Evolutionary conservation across 2,797 vertebrate species (phyloP).

Genomic region (Eulemur mongoz): DNA sequence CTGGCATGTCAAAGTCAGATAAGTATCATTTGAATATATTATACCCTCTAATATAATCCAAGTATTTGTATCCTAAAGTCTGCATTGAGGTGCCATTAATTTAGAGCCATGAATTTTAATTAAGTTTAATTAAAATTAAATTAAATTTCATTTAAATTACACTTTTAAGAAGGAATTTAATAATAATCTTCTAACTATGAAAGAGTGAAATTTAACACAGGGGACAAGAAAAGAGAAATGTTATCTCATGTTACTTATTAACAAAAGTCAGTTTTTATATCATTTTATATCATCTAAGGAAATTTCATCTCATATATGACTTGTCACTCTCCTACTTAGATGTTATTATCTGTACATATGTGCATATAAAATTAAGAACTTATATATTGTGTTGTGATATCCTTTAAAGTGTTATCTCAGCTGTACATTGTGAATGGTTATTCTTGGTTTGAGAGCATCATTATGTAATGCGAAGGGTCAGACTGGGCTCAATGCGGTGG

Average conservation of each 20-base stretch:
- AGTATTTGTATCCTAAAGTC: not conserved
- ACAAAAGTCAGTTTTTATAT: not conserved
- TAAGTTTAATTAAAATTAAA: not conserved
- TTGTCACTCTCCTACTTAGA: not conserved
- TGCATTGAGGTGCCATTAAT: not conserved
- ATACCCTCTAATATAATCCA: not conserved
- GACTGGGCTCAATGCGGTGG: not conserved
- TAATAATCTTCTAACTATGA: not conserved
- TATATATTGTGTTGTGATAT: not conserved
- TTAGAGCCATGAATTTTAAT: constrained; percentile 22
- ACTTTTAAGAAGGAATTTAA: constrained; percentile 23
- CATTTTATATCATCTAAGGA: not conserved
- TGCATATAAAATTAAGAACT: not conserved
- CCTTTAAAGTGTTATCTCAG: not conserved
- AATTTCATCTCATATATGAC: not conserved
- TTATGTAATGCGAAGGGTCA: too few relatives aligned
- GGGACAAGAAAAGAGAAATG: not conserved
- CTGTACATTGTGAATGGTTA: not conserved
- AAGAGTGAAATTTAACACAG: not conserved
- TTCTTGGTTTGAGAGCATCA: not conserved
- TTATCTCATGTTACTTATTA: not conserved
- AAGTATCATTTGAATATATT: not conserved
- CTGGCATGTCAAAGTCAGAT: not conserved
- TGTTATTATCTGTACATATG: not conserved
- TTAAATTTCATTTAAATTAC: not conserved